phyloP scores from a whole-genome alignment of 1,140 invertebrate species.

The Caenorhabditis remanei region DNA sequence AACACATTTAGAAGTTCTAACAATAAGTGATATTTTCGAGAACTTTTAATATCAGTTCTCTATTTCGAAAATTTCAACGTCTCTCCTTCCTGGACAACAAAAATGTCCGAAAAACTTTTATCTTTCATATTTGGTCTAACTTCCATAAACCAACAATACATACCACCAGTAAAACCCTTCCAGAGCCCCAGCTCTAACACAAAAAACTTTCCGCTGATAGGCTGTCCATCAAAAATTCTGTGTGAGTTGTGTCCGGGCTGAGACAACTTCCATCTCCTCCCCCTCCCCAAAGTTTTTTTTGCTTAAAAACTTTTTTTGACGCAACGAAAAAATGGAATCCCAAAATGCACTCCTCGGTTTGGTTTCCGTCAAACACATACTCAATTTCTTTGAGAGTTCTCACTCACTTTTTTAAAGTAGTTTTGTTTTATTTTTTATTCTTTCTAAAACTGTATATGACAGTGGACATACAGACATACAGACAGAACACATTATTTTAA shows the following conservation, averaged over 20 bases:
- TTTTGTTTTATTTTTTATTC: not conserved
- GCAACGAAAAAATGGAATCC: not conserved
- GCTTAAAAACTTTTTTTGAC: slow-evolving; percentile 34
- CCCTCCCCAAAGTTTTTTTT: not conserved
- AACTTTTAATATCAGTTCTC: no score
- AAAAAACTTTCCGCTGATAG: slow-evolving; percentile 2
- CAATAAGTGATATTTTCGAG: no score
- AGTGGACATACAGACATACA: no score
- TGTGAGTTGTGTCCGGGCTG: not conserved
- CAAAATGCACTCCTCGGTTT: slow-evolving; percentile 6
- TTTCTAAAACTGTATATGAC: no score
- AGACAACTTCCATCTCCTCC: slow-evolving; percentile 18
- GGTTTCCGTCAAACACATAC: not conserved
- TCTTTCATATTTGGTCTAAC: not conserved
- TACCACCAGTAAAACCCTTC: not conserved
- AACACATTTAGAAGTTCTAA: no score
- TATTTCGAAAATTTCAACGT: not conserved
- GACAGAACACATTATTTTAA: no score
- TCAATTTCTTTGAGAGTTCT: not conserved
- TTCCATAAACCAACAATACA: not conserved
- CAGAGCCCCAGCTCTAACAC: not conserved
- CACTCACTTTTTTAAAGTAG: not conserved
- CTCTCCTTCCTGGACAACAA: not conserved
- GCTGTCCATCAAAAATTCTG: slow-evolving; percentile 48
- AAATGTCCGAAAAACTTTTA: not conserved